These are phyloP conservation scores for Microplitis demolitor DNA, from an alignment of 1,140 invertebrate genomes.

Conservation along the genomic window DNA sequence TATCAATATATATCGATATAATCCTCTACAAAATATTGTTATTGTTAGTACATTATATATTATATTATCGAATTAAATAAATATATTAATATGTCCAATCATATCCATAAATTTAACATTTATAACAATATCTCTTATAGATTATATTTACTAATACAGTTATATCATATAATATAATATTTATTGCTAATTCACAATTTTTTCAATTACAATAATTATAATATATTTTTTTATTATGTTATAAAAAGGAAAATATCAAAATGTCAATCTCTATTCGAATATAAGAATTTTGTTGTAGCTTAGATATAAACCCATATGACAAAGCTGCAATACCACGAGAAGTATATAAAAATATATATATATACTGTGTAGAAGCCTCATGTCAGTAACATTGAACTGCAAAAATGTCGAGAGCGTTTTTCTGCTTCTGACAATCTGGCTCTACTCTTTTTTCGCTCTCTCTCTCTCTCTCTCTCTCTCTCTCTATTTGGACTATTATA, in stretches of 20 bases:
- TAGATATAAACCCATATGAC: background rate
- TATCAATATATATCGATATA: too few relatives aligned
- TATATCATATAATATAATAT: too few relatives aligned
- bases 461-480: too few relatives aligned
- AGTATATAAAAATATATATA: background rate
- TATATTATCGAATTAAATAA: too few relatives aligned
- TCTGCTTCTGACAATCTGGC: constrained; percentile 22
- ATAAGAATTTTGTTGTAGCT: background rate
- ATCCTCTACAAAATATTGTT: background rate
- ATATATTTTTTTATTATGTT: background rate
- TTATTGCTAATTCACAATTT: too few relatives aligned
- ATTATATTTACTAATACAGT: too few relatives aligned
- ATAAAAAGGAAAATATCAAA: background rate
- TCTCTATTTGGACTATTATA: background rate
- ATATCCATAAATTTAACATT: too few relatives aligned
- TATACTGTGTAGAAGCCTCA: too few relatives aligned
- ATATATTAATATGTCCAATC: too few relatives aligned
- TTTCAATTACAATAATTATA: too few relatives aligned
- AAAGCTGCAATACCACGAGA: background rate
- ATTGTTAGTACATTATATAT: too few relatives aligned
- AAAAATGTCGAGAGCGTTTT: background rate
- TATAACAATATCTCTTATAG: too few relatives aligned
- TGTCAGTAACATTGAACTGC: constrained; percentile 6
- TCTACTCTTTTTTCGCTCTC: background rate
- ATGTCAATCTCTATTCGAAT: background rate